A percentile compares a stretch with the other conserved stretches of the same genome.
Conservation (phyloP, 2,888 invertebrate genomes). For the Polyploca ridens region DNA sequence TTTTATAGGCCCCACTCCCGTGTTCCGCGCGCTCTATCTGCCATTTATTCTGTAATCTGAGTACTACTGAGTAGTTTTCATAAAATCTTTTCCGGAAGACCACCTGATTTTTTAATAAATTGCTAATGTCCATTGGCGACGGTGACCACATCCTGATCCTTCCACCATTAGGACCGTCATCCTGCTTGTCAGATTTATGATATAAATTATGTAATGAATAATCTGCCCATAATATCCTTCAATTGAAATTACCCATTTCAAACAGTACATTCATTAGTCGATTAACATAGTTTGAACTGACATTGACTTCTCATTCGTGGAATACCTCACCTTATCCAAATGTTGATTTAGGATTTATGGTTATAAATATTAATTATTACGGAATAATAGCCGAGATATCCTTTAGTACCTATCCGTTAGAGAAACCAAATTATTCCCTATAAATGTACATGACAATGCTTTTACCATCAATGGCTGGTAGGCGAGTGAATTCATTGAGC, state of each 20-base stretch:
- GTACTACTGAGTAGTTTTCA: too few relatives aligned
- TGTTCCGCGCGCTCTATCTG: too few relatives aligned
- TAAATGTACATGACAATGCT: conserved; percentile 42
- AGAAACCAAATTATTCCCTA: conserved; percentile 36
- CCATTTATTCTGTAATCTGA: too few relatives aligned
- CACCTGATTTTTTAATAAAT: too few relatives aligned
- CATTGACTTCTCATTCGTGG: background rate
- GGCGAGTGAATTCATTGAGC: conserved; percentile 16
- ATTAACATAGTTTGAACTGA: background rate
- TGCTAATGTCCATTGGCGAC: too few relatives aligned
- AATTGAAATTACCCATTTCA: background rate
- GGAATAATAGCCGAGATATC: background rate
- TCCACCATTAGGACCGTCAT: too few relatives aligned
- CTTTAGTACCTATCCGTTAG: background rate
- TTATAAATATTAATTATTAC: conserved; percentile 2
- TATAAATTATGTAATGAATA: background rate
- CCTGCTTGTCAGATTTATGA: too few relatives aligned
- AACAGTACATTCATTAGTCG: background rate
- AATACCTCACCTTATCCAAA: background rate
- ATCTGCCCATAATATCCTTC: background rate
- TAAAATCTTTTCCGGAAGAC: too few relatives aligned
- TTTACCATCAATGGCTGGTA: conserved; percentile 37
- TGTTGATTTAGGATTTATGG: background rate
- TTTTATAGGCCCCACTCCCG: too few relatives aligned
- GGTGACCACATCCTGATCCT: too few relatives aligned